phyloP scores from a whole-genome alignment of 2,797 vertebrate genomes.

The Hoplostethus mediterraneus region DNA sequence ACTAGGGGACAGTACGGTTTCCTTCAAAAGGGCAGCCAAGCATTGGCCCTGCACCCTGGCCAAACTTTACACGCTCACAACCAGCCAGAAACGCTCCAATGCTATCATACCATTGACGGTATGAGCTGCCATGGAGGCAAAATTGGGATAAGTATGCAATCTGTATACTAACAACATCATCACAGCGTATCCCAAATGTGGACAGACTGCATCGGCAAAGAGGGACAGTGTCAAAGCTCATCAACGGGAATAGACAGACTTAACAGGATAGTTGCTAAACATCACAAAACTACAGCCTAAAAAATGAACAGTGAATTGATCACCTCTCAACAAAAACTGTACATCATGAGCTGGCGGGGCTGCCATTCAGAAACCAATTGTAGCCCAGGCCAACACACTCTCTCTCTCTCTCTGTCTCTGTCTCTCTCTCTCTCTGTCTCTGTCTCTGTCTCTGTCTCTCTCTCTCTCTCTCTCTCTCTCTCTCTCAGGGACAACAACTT shows the following conservation, averaged over 20 bases:
- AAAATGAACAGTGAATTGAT: too few species aligned
- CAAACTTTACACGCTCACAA: neutral
- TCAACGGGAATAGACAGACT: too few species aligned
- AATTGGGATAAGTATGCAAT: neutral
- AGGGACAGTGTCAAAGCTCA: too few species aligned
- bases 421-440: conserved; percentile 2
- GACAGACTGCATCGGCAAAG: too few species aligned
- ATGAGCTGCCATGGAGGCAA: neutral
- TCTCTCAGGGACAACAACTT: conserved; percentile 95
- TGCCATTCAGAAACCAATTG: too few species aligned
- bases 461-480: conserved; percentile 2
- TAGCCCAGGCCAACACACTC: too few species aligned
- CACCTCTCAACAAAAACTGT: too few species aligned
- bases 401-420: neutral
- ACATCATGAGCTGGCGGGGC: too few species aligned
- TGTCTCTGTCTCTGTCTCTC: conserved; percentile 30
- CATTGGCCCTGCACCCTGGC: conserved; percentile 8
- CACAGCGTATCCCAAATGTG: too few species aligned
- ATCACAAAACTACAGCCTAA: too few species aligned
- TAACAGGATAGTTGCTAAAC: too few species aligned
- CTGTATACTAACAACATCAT: neutral
- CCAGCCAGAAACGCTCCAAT: neutral
- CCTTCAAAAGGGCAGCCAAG: conserved; percentile 36
- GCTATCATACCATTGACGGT: neutral
- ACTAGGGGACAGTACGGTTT: conserved; percentile 37